A percentile compares a stretch with the other conserved stretches of the same genome.
Evolutionary conservation across 2,797 vertebrate species (phyloP).

Genomic region (Tragopan temminckii): DNA sequence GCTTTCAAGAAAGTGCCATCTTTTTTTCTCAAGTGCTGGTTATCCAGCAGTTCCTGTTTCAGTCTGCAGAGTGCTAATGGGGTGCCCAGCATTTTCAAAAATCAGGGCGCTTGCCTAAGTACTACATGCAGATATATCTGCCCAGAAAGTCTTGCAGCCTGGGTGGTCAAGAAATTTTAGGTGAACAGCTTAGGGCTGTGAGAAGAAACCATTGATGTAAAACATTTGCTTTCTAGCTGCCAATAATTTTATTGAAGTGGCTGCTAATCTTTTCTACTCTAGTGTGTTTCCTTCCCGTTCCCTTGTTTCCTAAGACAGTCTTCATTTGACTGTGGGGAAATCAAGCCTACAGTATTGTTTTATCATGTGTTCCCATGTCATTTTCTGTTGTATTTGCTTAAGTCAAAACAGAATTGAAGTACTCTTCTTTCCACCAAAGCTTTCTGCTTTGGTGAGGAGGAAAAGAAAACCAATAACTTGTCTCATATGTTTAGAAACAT

Average conservation of each 20-base stretch:
- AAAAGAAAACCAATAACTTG: slow-evolving; percentile 11
- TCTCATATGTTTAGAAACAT: not conserved
- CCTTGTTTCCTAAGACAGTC: not conserved
- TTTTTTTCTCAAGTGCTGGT: not conserved
- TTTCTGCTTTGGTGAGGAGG: not conserved
- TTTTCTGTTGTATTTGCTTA: slow-evolving; percentile 35
- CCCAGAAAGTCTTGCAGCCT: not conserved
- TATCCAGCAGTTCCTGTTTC: not conserved
- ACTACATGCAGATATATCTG: not conserved
- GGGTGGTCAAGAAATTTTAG: not conserved
- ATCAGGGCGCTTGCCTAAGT: not conserved
- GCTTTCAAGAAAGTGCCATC: not conserved
- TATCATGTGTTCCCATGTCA: not conserved
- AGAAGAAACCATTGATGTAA: not conserved
- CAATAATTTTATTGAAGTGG: not conserved
- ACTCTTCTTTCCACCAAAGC: not conserved
- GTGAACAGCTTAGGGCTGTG: not conserved
- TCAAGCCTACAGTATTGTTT: not conserved
- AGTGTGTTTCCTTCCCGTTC: slow-evolving; percentile 17
- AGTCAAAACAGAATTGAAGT: slow-evolving; percentile 32
- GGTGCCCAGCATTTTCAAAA: not conserved
- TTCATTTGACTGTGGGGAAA: slow-evolving; percentile 23
- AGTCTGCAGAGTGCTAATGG: not conserved
- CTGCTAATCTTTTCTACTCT: not conserved
- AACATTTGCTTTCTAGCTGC: not conserved